Evolutionary conservation across 2,113 vertebrate genomes (phyloP).

Genomic region (Cynopterus brachyotis): DNA sequence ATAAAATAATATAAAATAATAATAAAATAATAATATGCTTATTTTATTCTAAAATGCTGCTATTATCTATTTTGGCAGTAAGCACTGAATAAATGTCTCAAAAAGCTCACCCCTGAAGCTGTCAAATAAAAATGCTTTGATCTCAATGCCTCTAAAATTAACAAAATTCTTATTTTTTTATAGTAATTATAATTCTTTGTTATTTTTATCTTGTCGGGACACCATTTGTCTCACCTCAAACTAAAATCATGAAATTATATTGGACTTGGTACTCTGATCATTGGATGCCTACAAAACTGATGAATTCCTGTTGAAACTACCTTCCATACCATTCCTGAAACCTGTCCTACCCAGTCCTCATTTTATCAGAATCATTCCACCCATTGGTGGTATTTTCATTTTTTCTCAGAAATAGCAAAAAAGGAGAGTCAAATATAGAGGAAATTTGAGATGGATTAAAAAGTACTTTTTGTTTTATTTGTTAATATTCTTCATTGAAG

Average conservation of each 20-base stretch:
- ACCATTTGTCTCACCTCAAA: neutral
- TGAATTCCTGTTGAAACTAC: neutral
- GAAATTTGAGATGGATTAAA: conserved; percentile 47
- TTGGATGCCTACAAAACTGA: neutral
- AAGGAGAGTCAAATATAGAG: neutral
- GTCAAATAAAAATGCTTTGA: neutral
- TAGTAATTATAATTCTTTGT: neutral
- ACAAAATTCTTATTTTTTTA: neutral
- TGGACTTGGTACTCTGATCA: neutral
- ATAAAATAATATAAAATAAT: too few relatives aligned
- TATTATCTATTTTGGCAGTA: neutral
- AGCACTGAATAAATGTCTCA: neutral
- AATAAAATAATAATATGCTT: too few relatives aligned
- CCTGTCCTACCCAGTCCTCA: conserved; percentile 9
- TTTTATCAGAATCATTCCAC: conserved; percentile 23
- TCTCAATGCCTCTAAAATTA: neutral
- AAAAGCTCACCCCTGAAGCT: neutral
- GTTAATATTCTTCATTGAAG: neutral
- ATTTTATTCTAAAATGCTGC: neutral
- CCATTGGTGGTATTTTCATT: conserved; percentile 53
- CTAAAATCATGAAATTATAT: neutral
- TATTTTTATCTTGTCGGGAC: neutral
- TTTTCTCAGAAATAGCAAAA: conserved; percentile 39
- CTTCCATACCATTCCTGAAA: neutral
- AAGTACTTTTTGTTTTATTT: neutral